Evolutionary conservation across 2,797 vertebrate genomes (phyloP), one percentile per base, ranked within the genome.

Genomic region (Amphiprion clarkii): DNA sequence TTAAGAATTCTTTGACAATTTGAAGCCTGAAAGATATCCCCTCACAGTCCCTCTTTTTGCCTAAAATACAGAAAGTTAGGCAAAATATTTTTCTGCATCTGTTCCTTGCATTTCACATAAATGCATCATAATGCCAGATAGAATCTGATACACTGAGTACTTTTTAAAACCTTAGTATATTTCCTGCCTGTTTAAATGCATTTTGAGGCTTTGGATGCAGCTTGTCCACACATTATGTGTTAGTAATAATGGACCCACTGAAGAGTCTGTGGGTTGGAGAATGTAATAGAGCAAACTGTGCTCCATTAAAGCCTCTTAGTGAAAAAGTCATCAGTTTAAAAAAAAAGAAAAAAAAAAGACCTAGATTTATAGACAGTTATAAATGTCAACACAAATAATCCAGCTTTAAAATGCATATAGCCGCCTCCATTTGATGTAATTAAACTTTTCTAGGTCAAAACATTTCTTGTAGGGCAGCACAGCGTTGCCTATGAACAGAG

Each of bases 401-500:
- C 51, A 52, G 2, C 48, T 75, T 74, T 68, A 42, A 80, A 79
- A 69, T 56, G 11, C 60, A 71, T 40, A 31, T n/a, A 19, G 13
- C 14, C 48, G 46, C 40, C 21, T 39, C 49, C 7, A 6, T 60
- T 54, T 39, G 52, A 62, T 71, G 8, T 51, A 56, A 85, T 67
- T 16, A 29, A 40, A 70, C 21, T 19, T 82, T 78, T 90, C 78
- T 88, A 62, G 79, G 84, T 89, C 82, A 85, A 74, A 84, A 76
- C 42, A 64, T 79, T 63, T 58, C 48, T 76, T 76, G 76, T 89
- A 76, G 87, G 87, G 75, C 85, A 86, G 71, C 5, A 58, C 71
- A 67, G 49, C 58, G 40, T 23, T 23, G 27, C 31, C 36, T 44
- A 39, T 40, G 56, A 73, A 19, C 49, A 36, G 29, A 33, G 9